Base-by-base conservation (phyloP, 2,113 vertebrate species). In the Nesogale talazaci region DNA sequence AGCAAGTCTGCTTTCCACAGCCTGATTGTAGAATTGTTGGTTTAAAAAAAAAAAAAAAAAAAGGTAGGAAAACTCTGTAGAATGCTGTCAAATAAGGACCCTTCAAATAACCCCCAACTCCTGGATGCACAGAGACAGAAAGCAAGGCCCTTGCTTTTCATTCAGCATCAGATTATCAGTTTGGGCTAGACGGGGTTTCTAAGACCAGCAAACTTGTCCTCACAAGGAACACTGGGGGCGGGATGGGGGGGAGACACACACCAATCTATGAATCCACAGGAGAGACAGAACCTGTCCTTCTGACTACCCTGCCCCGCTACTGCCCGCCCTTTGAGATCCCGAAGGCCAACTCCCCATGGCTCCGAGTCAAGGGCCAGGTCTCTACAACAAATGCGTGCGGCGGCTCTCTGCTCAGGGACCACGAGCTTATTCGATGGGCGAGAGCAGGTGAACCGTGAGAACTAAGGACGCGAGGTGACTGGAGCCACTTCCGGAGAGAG, bases 101-200 rank as follows among this genome's bases (percentile, higher is more conserved):
- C 59, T 36, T 27, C 52, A 57, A 29, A 77, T 2, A 19, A 76
- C 52, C 46, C 57, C 57, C 56, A 23, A 22, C 23, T 8, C 25
- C 80, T 59, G 52, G 46, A 91, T 52, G 46, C 85, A 89, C 70
- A 70, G 74, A 91, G 92, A 92, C 93, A 86, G 36, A 46, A 46
- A 74, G 87, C 84, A 90, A 72, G 61, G 42, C 42, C 42, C 42
- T 79, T 76, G 85, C 61, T 56, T 80, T 70, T 57, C 61, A 79
- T 27, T 52, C 40, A 65, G 82, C 59, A 12, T 36, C 42, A 19
- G 25, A 80, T 40, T 29, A 85, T 59, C 1, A 52, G 36, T 74
- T 42, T 27, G 34, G 34, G 38, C 56, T n/a, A 20, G 20, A 70
- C 46, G 14, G 57, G 25, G 57, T 80, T 52, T 90, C 72, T 42